Evolutionary conservation across 2,113 vertebrate species (phyloP).

Genomic region (Alaudala cheleensis): DNA sequence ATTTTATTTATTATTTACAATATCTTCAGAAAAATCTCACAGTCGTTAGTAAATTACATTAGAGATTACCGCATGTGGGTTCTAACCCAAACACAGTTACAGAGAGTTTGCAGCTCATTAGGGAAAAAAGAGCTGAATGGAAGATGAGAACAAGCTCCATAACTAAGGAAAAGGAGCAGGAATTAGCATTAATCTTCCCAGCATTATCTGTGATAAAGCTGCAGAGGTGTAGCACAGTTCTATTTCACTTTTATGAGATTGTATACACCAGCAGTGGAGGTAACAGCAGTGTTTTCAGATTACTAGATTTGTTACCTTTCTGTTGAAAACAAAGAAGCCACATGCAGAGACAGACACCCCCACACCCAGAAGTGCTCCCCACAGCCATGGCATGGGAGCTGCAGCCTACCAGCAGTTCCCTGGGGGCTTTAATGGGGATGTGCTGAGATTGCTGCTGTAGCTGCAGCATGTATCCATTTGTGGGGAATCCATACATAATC

Average conservation of each 20-base stretch:
- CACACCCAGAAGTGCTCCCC: background rate
- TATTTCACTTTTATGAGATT: background rate
- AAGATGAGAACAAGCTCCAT: background rate
- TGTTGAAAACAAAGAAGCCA: slow-evolving; percentile 30
- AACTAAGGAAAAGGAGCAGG: background rate
- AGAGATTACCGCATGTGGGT: background rate
- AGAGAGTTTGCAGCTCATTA: slow-evolving; percentile 4
- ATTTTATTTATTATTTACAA: slow-evolving; percentile 9
- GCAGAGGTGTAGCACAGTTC: background rate
- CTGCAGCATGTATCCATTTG: background rate
- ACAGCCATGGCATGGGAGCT: slow-evolving; percentile 31
- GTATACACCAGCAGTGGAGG: background rate
- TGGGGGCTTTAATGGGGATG: slow-evolving; percentile 9
- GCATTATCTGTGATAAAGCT: background rate
- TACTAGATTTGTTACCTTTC: background rate
- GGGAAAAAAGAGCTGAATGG: background rate
- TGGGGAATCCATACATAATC: slow-evolving; percentile 51
- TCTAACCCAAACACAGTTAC: background rate
- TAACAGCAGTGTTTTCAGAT: slow-evolving; percentile 9
- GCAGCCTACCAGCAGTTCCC: slow-evolving; percentile 7
- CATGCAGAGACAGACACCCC: background rate
- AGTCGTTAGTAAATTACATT: background rate
- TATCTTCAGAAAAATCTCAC: background rate
- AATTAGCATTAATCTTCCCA: background rate
- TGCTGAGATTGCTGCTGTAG: slow-evolving; percentile 13